Conservation (phyloP, 2,888 invertebrate species). For the Trissolcus brochymenae region DNA sequence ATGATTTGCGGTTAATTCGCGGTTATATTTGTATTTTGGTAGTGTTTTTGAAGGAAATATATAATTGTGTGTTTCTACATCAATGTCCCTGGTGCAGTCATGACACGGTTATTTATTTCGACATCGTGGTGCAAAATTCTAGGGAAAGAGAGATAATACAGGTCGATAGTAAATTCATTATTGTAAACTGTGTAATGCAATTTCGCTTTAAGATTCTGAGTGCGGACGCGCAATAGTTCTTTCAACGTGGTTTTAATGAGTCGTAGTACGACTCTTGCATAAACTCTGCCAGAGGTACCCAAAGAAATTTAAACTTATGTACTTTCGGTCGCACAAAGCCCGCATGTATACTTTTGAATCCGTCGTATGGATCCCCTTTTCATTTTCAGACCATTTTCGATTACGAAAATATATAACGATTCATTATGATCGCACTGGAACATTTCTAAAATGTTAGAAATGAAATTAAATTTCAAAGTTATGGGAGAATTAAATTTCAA, state of each 20-base stretch:
- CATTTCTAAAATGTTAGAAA: not conserved
- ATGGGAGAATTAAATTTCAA: not conserved
- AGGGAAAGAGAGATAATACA: not conserved
- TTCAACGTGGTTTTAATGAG: constrained; percentile 51
- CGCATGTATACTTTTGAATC: not conserved
- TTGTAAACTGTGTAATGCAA: constrained; percentile 17
- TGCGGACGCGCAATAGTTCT: constrained; percentile 45
- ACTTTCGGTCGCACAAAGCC: constrained; percentile 18
- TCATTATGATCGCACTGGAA: too few species aligned
- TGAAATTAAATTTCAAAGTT: not conserved
- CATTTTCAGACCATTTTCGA: too few species aligned
- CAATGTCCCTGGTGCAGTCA: too few species aligned
- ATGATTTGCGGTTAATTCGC: too few species aligned
- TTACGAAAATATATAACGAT: not conserved
- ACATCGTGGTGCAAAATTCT: too few species aligned
- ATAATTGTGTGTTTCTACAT: too few species aligned
- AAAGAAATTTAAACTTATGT: constrained; percentile 26
- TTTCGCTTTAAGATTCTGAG: constrained; percentile 40
- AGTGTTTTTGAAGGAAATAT: too few species aligned
- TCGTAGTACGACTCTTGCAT: constrained; percentile 41
- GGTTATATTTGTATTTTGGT: too few species aligned
- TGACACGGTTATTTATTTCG: too few species aligned
- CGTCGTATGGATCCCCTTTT: not conserved
- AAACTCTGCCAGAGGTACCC: constrained; percentile 16
- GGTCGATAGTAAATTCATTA: constrained; percentile 55